A percentile compares a stretch with the other conserved stretches of the same genome.
These are phyloP conservation scores for Blennius ocellaris DNA, from an alignment of 2,113 vertebrate species.

Conservation along the genomic window DNA sequence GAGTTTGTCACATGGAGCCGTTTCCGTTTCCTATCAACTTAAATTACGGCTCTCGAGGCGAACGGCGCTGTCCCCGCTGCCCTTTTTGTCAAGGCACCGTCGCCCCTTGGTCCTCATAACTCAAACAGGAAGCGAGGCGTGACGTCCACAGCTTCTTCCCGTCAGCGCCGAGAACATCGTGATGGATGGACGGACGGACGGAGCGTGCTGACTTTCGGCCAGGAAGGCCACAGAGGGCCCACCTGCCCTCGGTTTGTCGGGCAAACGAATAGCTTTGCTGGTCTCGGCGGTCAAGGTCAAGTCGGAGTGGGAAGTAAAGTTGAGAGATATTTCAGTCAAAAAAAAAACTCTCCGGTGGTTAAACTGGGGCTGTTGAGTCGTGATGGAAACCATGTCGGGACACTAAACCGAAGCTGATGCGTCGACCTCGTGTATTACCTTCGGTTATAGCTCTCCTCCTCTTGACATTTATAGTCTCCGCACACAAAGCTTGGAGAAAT, in stretches of 20 bases:
- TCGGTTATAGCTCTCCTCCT: neutral
- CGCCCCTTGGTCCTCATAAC: conserved; percentile 48
- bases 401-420: neutral
- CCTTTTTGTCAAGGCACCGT: conserved; percentile 24
- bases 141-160: conserved; percentile 52
- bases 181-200: conserved; percentile 55
- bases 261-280: conserved; percentile 50
- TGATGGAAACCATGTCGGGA: neutral
- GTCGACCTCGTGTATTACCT: neutral
- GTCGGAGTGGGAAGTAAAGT: conserved; percentile 7
- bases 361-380: neutral
- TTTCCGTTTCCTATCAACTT: neutral
- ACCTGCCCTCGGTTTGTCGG: conserved; percentile 40
- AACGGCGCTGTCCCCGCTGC: neutral
- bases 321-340: neutral
- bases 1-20: neutral
- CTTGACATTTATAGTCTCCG: conserved; percentile 30
- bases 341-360: neutral
- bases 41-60: neutral
- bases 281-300: conserved; percentile 55
- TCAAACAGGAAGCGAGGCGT: conserved; percentile 54
- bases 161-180: conserved; percentile 57
- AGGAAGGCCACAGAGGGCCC: conserved; percentile 20
- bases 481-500: conserved; percentile 38
- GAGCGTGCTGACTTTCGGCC: conserved; percentile 21